Evolutionary conservation across 2,888 invertebrate genomes (phyloP).

Genomic region (Sthenelais limicola): DNA sequence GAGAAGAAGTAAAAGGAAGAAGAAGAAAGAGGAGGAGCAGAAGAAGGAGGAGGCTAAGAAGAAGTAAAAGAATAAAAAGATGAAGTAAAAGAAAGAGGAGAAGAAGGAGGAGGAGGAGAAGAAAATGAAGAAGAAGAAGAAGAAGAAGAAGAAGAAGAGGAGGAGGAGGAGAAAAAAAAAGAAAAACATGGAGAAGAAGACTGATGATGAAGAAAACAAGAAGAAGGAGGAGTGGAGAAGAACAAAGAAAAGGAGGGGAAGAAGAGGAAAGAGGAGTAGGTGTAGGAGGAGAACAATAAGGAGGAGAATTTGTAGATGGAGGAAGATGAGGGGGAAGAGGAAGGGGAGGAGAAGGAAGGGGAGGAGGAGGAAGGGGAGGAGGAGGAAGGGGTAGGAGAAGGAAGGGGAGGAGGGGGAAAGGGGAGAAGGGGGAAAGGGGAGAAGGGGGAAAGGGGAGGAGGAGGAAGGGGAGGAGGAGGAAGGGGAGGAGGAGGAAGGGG

Average conservation of each 20-base stretch:
- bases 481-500: constrained; percentile 46
- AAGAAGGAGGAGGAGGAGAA: too few relatives aligned
- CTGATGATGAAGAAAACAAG: constrained; percentile 45
- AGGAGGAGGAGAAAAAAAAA: constrained; percentile 49
- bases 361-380: constrained; percentile 35
- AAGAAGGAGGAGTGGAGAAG: constrained; percentile 47
- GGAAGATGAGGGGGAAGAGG: constrained; percentile 28
- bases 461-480: constrained; percentile 47
- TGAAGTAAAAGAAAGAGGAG: too few relatives aligned
- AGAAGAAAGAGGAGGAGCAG: too few relatives aligned
- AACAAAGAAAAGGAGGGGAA: constrained; percentile 46
- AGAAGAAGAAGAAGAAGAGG: constrained; percentile 46
- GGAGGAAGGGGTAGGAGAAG: constrained; percentile 45
- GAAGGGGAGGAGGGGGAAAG: constrained; percentile 47
- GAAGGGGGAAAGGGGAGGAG: constrained; percentile 45
- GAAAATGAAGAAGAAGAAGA: constrained; percentile 47
- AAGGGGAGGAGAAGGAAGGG: not conserved
- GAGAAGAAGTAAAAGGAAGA: too few relatives aligned
- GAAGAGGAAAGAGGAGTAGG: constrained; percentile 46
- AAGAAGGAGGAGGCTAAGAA: too few relatives aligned
- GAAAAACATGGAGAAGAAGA: constrained; percentile 46
- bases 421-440: constrained; percentile 46
- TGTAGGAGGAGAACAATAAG: constrained; percentile 46
- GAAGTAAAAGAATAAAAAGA: too few relatives aligned
- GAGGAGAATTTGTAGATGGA: constrained; percentile 43